These are phyloP conservation scores for Coecobrya sp. DNA, from an alignment of 2,888 invertebrate genomes.

Conservation along the genomic window DNA sequence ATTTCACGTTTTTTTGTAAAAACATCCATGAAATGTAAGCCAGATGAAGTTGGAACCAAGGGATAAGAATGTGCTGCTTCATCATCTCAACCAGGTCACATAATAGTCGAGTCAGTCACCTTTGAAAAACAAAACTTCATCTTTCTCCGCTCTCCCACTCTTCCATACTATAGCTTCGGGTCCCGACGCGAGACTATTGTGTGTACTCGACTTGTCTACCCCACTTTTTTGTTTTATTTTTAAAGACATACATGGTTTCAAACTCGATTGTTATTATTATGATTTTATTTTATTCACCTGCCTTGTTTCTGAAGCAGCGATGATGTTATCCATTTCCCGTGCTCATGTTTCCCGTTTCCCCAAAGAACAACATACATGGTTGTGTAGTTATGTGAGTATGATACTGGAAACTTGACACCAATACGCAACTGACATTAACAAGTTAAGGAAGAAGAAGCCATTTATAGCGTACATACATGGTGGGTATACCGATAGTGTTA, in stretches of 20 bases:
- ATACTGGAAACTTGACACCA: slow-evolving; percentile 51
- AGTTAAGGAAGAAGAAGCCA: slow-evolving; percentile 31
- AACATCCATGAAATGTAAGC: neutral
- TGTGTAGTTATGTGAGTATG: neutral
- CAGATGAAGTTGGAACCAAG: neutral
- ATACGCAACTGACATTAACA: neutral
- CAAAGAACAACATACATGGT: neutral
- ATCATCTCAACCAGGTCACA: neutral
- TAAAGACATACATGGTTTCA: slow-evolving; percentile 29
- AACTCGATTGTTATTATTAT: slow-evolving; percentile 11
- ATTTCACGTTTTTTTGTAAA: too few species aligned
- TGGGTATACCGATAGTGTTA: neutral
- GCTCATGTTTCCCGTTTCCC: slow-evolving; percentile 45
- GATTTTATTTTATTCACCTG: slow-evolving; percentile 46
- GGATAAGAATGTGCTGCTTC: neutral
- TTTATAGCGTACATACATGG: neutral
- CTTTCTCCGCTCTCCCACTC: neutral
- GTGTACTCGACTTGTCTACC: slow-evolving; percentile 47
- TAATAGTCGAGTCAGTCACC: neutral
- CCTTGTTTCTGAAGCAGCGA: neutral
- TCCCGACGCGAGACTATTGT: neutral
- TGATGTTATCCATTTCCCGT: slow-evolving; percentile 59
- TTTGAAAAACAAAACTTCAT: slow-evolving; percentile 37
- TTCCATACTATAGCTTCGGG: slow-evolving; percentile 35
- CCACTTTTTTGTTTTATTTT: slow-evolving; percentile 40